Base-by-base conservation (phyloP, 2,113 vertebrate genomes). In the Benitochromis conjunctus region DNA sequence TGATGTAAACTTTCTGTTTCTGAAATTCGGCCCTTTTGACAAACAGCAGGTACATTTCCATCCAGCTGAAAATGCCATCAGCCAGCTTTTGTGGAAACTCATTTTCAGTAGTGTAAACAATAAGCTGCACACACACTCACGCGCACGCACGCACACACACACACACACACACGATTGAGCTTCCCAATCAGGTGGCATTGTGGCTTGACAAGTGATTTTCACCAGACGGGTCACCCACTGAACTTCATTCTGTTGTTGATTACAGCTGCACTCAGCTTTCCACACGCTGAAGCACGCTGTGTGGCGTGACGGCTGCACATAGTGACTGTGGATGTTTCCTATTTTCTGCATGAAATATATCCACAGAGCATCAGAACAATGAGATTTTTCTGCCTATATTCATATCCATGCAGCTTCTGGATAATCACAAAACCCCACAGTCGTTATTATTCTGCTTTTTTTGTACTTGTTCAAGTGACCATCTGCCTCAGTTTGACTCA, bases 71-170 rank as follows among this genome's bases (percentile, higher is more conserved):
- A 87, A 88, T 46, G 76, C 74, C 14, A 60, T 56, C 82, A 76
- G 46, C 26, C 4, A 54, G 51, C 87, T 80, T 84, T 60, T 54
- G 43, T 66, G 26, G 43, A 90, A 89, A 89, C 71, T 83, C 24
- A 56, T 84, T 85, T 80, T 71, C 54, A 2, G 62, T 46, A 85
- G 79, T 90, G 92, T 93, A 94, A 93, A 94, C 92, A 91, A 83
- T 88, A 80, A 89, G 56, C 74, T 60, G 53, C 19, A 14, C 84
- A 48, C 64, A 41, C 74, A 24, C 54, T 11, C 54, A 24, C 26
- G 3, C 53, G 10, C 53, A 21, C 31, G 11, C 76, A 34, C 60
- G 34, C 66, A 12, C 31, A 3, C 18, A 1, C 29, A 0, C 69
- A 0, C 46, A 0, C 69, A 4, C 71, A 29, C 64, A 54, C 12